These are phyloP conservation scores for Tuta absoluta DNA, from an alignment of 2,888 invertebrate genomes.

Conservation along the genomic window DNA sequence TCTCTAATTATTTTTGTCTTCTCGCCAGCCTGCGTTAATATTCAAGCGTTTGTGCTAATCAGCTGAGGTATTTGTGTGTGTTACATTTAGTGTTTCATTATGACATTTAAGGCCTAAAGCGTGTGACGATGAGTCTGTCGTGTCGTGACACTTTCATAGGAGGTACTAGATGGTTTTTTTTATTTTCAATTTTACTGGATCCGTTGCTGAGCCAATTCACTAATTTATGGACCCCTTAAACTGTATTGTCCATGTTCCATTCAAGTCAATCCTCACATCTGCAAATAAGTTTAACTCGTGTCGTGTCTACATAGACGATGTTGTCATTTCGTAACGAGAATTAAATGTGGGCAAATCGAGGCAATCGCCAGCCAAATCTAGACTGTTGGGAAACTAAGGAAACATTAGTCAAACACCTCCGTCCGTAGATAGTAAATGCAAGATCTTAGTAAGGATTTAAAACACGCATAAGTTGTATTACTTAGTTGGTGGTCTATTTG, in stretches of 20 bases:
- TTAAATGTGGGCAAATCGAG: neutral
- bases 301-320: neutral
- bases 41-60: neutral
- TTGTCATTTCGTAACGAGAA: neutral
- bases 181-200: neutral
- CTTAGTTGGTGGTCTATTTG: too few relatives aligned
- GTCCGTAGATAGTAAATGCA: slow-evolving; percentile 6
- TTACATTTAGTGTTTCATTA: slow-evolving; percentile 3
- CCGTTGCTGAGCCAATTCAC: neutral
- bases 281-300: neutral
- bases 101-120: neutral
- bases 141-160: neutral
- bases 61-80: neutral
- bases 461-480: neutral
- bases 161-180: neutral
- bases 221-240: neutral
- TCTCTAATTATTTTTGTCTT: too few relatives aligned
- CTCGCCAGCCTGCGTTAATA: neutral
- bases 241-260: neutral
- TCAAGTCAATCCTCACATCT: neutral
- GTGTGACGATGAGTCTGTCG: neutral
- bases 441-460: neutral
- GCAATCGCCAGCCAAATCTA: slow-evolving; percentile 14
- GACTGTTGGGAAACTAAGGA: slow-evolving; percentile 11
- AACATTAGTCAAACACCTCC: slow-evolving; percentile 19